Evolutionary conservation across 2,797 vertebrate genomes (phyloP).

Genomic region (Diplodus puntazzo): DNA sequence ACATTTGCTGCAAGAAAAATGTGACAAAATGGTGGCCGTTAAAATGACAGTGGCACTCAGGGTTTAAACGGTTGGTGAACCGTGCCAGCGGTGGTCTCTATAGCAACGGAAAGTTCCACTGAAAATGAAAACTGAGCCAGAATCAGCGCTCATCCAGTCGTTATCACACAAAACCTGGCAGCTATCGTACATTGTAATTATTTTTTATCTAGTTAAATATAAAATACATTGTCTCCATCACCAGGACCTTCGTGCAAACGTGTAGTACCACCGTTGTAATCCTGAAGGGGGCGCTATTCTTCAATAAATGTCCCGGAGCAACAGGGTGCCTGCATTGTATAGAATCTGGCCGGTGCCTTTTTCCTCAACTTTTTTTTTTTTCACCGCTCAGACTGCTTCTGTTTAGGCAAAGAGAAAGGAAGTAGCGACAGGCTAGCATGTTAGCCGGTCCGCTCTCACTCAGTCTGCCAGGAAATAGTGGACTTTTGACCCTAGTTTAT

Average conservation of each 20-base stretch:
- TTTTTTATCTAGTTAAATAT: no score
- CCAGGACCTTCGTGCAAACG: not conserved
- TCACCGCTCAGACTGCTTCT: conserved; percentile 60
- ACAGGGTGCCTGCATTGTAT: conserved; percentile 71
- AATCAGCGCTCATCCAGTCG: no score
- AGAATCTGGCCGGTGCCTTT: conserved; percentile 70
- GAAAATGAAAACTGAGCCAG: not conserved
- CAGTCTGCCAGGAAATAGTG: conserved; percentile 23
- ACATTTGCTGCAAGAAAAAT: not conserved
- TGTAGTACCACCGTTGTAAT: not conserved
- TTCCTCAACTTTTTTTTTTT: conserved; percentile 78
- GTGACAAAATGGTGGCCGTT: not conserved
- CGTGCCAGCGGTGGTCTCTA: not conserved
- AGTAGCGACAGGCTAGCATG: conserved; percentile 81
- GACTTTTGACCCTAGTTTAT: conserved; percentile 13
- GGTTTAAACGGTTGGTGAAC: no score
- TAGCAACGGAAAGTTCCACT: not conserved
- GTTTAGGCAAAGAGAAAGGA: conserved; percentile 79
- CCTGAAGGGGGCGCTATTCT: conserved; percentile 65
- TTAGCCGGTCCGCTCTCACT: conserved; percentile 69
- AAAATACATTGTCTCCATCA: no score
- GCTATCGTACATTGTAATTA: no score
- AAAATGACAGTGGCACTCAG: not conserved
- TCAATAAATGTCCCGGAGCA: conserved; percentile 33
- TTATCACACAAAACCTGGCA: not conserved